Percentiles rank a stretch among this genome's conserved stretches.
These are phyloP conservation scores for Pangasius djambal DNA, from an alignment of 2,797 vertebrate species.

Conservation along the genomic window DNA sequence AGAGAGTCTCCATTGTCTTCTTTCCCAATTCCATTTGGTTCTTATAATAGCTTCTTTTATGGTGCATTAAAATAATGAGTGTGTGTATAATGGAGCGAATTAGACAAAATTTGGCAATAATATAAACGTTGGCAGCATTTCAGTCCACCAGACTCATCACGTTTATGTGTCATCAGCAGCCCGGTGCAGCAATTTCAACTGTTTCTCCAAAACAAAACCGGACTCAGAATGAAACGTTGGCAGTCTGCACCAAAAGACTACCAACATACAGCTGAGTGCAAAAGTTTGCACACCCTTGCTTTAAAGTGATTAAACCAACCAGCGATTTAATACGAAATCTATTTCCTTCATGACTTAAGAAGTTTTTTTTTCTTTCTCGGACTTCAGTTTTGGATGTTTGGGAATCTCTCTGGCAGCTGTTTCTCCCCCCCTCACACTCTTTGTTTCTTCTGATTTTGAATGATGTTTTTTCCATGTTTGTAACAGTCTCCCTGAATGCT, in stretches of 20 bases:
- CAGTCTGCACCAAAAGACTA: neutral
- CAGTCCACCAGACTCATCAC: constrained; percentile 11
- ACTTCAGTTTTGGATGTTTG: neutral
- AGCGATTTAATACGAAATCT: neutral
- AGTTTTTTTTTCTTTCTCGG: neutral
- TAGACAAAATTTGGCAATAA: constrained; percentile 39
- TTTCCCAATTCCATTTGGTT: constrained; percentile 9
- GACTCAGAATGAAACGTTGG: neutral
- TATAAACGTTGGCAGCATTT: constrained; percentile 37
- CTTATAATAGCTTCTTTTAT: constrained; percentile 22
- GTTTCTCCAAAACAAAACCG: neutral
- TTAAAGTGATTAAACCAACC: neutral
- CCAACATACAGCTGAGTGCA: neutral
- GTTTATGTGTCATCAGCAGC: constrained; percentile 1
- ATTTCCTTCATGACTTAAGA: neutral
- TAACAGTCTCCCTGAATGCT: neutral
- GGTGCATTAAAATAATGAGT: constrained; percentile 20
- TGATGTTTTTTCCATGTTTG: neutral
- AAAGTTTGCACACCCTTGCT: neutral
- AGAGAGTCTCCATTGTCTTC: constrained; percentile 13
- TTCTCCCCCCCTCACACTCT: neutral
- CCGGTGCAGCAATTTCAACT: neutral
- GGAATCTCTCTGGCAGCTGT: neutral
- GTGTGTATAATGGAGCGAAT: constrained; percentile 26
- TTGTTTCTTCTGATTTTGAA: neutral